Base-by-base conservation (phyloP, 2,888 invertebrate species). In the Merodon equestris region DNA sequence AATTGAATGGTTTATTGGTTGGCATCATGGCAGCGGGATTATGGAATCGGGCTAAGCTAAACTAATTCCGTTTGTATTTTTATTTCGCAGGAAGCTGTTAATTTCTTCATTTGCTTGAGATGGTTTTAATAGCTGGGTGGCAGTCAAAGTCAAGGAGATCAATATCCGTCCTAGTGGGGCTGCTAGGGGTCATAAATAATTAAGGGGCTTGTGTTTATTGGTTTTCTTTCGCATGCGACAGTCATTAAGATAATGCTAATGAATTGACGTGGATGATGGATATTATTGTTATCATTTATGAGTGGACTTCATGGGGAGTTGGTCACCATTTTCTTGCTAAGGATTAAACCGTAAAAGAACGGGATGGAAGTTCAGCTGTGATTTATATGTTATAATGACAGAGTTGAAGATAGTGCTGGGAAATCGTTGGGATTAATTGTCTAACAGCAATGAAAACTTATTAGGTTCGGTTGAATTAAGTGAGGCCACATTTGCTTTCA, bases 1-100 rank as follows among this genome's bases (percentile, higher is more conserved):
- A 66, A 76, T 72, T 61, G 58, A 75, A 70, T 64, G 60, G 76
- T 67, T 77, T 73, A 77, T 73, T 68, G 77, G 63, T 63, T 63
- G 57, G 63, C 67, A 67, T 73, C 47, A 48, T 44, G 56, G 68
- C 9, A 12, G 42, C 17, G 10, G 40, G 12, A 34, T 42, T 12
- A 27, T 14, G 17, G n/a, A 9, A n/a, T 7, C 12, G n/a, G 42
- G 34, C 1, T 15, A 36, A 18, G 50, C 34, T 54, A 17, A 61
- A 19, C 51, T 56, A 61, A 71, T 60, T 45, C 36, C 36, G 27
- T 63, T 56, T 38, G 34, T 47, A 40, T 17, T 54, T 40, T 47
- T 13, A 57, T 45, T 17, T 5, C 10, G n/a, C 10, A 10, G 2
- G 34, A 54, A 18, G 40, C 54, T 48, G 60, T 45, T 27, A 40